Percentiles rank a stretch among this genome's conserved stretches.
These are phyloP conservation scores for Henicopernis longicauda DNA, from an alignment of 2,113 vertebrate genomes.

Conservation along the genomic window DNA sequence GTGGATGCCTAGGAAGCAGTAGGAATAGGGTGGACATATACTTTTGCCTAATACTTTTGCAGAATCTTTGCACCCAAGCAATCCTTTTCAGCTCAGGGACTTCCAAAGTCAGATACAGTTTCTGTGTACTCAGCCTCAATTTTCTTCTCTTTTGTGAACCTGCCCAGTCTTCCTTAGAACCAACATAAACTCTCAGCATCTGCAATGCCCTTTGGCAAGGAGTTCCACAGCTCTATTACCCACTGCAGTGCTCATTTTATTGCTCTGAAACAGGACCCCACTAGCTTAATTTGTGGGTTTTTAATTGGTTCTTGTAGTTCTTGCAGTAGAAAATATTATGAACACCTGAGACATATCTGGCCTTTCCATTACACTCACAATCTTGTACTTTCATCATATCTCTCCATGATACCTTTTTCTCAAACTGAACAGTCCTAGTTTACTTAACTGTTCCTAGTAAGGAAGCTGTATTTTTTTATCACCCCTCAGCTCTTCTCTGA, in stretches of 20 bases:
- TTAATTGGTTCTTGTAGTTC: not conserved
- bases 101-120: not conserved
- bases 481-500: not conserved
- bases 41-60: not conserved
- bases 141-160: not conserved
- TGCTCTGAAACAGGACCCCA: not conserved
- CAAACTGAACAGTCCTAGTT: not conserved
- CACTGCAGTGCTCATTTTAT: not conserved
- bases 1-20: not conserved
- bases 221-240: not conserved
- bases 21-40: not conserved
- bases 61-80: not conserved
- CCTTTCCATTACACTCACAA: not conserved
- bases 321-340: not conserved
- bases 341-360: not conserved
- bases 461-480: not conserved
- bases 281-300: fast-evolving
- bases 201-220: not conserved
- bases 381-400: not conserved
- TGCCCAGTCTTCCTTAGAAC: not conserved
- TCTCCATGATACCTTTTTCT: not conserved
- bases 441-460: not conserved
- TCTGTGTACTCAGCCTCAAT: not conserved
- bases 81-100: not conserved
- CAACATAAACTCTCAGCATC: not conserved